Evolutionary conservation across 2,888 invertebrate genomes (phyloP), one percentile per base, ranked within the genome.

Genomic region (Camponotus fellah): DNA sequence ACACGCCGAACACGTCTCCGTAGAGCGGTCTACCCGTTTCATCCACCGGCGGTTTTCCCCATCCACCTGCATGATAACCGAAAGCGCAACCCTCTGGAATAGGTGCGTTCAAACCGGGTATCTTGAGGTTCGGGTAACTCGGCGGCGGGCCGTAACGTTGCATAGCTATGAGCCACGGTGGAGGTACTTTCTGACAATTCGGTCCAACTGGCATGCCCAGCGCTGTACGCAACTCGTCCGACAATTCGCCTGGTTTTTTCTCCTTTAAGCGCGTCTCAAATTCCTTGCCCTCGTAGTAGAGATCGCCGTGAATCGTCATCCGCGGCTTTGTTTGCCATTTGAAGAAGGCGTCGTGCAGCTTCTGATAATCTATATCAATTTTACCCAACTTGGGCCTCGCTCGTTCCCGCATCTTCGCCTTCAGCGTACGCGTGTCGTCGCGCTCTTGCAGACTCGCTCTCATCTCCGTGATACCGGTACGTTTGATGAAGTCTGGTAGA

Each of bases 381-480:
- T 99, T 99, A 49, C 99, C 99, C 93, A 99, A 97, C 95, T 99
- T 99, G 0, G 99, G 99, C 34, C 99, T 96, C 0, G 99, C 97
- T 85, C 99, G 96, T 94, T 99, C 99, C 34, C 99, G 96, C 99
- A 99, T 99, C 95, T 99, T 99, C 0, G 99, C 98, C 94, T 99
- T 99, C 0, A 99, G 95, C 0, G 98, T 98, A 93, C 99, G 98
- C 40, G 98, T 97, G 92, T 99, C 99, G 92, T 99, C 99, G 92
- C 99, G 99, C 94, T 99, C 99, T 93, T 99, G 99, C 32, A 99
- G 96, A 0, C 99, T 99, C 56, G 99, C 99, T 62, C 99, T 96
- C 99, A 99, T 99, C 95, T 99, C 99, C 97, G 99, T 99, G 88
- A 99, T 99, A n/a, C 99, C 99, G 0, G 99, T 99, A 93, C 98